Evolutionary conservation across 2,797 vertebrate genomes (phyloP).

Genomic region (Rhynchonycteris naso): DNA sequence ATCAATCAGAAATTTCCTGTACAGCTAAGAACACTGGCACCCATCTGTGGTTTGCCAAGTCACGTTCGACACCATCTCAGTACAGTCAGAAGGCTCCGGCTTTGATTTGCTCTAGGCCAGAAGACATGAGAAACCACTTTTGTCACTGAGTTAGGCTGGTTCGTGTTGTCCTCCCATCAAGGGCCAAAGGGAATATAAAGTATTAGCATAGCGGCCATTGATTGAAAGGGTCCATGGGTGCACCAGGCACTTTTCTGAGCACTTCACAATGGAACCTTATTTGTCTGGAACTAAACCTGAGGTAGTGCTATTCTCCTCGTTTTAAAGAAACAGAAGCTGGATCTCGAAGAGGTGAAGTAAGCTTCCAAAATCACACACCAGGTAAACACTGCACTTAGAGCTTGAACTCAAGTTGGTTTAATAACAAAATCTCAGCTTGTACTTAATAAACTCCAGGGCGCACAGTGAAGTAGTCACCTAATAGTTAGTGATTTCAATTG

Average conservation of each 20-base stretch:
- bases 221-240: neutral
- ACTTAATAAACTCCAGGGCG: neutral
- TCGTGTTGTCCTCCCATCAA: neutral
- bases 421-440: neutral
- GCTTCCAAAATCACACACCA: neutral
- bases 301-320: neutral
- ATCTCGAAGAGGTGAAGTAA: neutral
- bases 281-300: neutral
- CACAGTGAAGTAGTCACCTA: neutral
- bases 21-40: constrained; percentile 61
- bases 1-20: constrained; percentile 79
- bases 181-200: neutral
- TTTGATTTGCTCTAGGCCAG: constrained; percentile 21
- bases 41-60: constrained; percentile 65
- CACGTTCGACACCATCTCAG: constrained; percentile 51
- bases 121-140: constrained; percentile 45
- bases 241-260: neutral
- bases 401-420: neutral
- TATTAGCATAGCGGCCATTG: neutral
- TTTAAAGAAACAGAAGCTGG: constrained; percentile 5
- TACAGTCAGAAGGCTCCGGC: constrained; percentile 11
- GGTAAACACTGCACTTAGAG: neutral
- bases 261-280: neutral
- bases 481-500: neutral
- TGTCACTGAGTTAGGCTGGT: neutral